A percentile compares a stretch with the other conserved stretches of the same genome.
Evolutionary conservation across 2,888 invertebrate genomes (phyloP).

Genomic region (Drosophila acutilabella): DNA sequence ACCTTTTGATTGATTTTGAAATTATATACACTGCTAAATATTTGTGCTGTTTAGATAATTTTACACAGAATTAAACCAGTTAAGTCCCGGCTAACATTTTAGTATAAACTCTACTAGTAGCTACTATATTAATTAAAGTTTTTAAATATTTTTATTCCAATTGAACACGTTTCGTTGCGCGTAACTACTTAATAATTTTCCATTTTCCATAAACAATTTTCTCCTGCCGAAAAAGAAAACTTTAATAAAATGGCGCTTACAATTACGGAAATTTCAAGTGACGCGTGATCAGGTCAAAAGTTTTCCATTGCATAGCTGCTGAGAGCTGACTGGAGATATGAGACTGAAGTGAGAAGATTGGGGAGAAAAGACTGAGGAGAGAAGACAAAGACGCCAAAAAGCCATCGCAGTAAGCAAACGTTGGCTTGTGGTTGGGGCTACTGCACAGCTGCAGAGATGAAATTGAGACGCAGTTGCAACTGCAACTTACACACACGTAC

Average conservation of each 20-base stretch:
- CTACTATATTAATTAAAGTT: no score
- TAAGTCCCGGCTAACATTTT: no score
- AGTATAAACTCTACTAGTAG: no score
- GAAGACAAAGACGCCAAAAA: constrained; percentile 42
- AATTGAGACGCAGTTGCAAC: constrained; percentile 67
- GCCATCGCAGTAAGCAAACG: constrained; percentile 24
- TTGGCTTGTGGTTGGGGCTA: constrained; percentile 46
- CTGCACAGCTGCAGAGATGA: constrained; percentile 71
- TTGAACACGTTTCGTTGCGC: constrained; percentile 23
- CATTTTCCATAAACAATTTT: constrained; percentile 45
- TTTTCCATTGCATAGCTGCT: constrained; percentile 35
- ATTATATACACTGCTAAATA: no score
- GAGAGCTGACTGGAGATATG: constrained; percentile 40
- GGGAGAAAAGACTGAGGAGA: constrained; percentile 6
- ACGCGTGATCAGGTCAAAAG: constrained; percentile 78
- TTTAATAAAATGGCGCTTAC: constrained; percentile 61
- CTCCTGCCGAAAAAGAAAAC: constrained; percentile 15
- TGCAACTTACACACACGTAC: constrained; percentile 15
- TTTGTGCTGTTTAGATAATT: no score
- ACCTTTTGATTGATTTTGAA: no score
- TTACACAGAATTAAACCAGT: no score
- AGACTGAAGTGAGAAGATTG: constrained; percentile 15
- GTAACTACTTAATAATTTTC: constrained; percentile 30
- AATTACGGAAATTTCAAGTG: constrained; percentile 54
- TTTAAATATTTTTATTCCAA: not conserved